Percentiles rank a stretch among this genome's conserved stretches.
phyloP scores from a whole-genome alignment of 1,140 invertebrate species.

The Aphelinus atriplicis region DNA sequence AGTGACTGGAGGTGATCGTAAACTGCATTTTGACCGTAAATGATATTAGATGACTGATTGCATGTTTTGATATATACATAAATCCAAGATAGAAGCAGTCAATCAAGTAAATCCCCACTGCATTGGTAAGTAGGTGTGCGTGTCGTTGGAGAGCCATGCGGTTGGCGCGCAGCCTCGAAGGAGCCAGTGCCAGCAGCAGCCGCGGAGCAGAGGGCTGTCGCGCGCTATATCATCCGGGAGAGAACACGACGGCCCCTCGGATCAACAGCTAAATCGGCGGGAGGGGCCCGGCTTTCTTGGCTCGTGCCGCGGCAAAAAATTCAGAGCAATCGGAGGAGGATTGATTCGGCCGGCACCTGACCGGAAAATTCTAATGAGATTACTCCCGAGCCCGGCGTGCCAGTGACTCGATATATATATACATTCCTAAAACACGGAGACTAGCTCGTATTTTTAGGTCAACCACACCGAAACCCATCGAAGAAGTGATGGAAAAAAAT shows the following conservation, averaged over 20 bases:
- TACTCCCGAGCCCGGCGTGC: too few species aligned
- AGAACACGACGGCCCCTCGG: not conserved
- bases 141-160: conserved; percentile 23
- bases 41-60: too few species aligned
- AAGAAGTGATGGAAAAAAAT: too few species aligned
- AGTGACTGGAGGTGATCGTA: too few species aligned
- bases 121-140: conserved; percentile 20
- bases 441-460: too few species aligned
- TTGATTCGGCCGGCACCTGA: conserved; percentile 21
- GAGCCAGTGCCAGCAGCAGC: too few species aligned
- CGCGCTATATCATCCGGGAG: conserved; percentile 14
- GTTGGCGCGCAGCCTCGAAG: not conserved
- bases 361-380: conserved; percentile 29
- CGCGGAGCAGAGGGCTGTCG: not conserved
- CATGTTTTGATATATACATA: too few species aligned
- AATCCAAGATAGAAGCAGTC: not conserved
- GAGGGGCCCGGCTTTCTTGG: not conserved
- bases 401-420: too few species aligned
- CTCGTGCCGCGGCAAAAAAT: not conserved
- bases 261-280: not conserved
- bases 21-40: too few species aligned
- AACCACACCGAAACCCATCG: too few species aligned
- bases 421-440: too few species aligned
- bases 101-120: conserved; percentile 19
- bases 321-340: not conserved